phyloP scores from a whole-genome alignment of 2,888 invertebrate genomes.

The Drosophila diplacantha region DNA sequence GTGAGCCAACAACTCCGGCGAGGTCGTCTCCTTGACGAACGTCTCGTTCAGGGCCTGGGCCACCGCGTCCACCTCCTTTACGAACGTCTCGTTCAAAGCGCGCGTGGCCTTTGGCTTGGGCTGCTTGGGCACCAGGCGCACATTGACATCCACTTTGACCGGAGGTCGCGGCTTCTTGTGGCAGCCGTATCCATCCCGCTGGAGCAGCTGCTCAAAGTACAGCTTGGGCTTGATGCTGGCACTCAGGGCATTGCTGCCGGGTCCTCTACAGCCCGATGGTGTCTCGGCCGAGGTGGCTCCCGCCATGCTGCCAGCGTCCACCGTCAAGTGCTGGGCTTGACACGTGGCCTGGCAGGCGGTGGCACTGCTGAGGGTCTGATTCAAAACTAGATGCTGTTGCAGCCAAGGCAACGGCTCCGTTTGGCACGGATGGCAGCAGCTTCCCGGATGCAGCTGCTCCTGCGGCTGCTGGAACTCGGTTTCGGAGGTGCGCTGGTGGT shows the following conservation, averaged over 20 bases:
- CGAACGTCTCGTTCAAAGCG: slow-evolving; percentile 56
- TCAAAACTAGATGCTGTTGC: slow-evolving; percentile 78
- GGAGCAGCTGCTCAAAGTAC: slow-evolving; percentile 68
- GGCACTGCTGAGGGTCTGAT: slow-evolving; percentile 68
- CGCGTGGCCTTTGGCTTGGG: slow-evolving; percentile 33
- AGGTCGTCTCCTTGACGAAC: slow-evolving; percentile 52
- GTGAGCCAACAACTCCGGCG: slow-evolving; percentile 50
- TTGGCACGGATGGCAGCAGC: slow-evolving; percentile 60
- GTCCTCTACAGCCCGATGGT: slow-evolving; percentile 48
- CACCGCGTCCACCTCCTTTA: slow-evolving; percentile 58
- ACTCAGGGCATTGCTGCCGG: slow-evolving; percentile 53
- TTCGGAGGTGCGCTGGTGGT: slow-evolving; percentile 28
- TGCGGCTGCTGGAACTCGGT: slow-evolving; percentile 6
- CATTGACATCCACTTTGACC: slow-evolving; percentile 87
- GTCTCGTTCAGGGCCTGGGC: slow-evolving; percentile 61
- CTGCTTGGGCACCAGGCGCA: slow-evolving; percentile 84
- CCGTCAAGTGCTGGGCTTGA: slow-evolving; percentile 66
- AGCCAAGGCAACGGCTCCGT: slow-evolving; percentile 77
- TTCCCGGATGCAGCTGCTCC: slow-evolving; percentile 24
- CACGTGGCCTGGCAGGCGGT: slow-evolving; percentile 60
- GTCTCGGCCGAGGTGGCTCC: slow-evolving; percentile 24
- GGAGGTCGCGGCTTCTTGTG: slow-evolving; percentile 77
- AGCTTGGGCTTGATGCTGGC: slow-evolving; percentile 63
- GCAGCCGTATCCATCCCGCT: slow-evolving; percentile 63
- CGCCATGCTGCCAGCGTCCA: slow-evolving; percentile 55